phyloP scores from a whole-genome alignment of 2,113 vertebrate genomes.

The Tachycineta bicolor region DNA sequence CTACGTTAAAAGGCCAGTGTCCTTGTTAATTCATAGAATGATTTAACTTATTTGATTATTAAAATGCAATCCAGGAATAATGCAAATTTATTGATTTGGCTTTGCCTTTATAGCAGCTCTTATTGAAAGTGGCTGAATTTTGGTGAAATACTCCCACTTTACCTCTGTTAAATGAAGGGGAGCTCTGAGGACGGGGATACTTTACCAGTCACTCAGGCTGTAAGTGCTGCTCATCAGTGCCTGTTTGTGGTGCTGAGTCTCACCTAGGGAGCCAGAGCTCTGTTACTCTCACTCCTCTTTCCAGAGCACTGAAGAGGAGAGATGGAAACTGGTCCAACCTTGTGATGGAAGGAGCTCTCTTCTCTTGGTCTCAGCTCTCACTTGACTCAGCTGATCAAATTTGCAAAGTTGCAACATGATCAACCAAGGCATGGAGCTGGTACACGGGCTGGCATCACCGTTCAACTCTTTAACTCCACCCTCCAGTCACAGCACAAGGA shows the following conservation, averaged over 20 bases:
- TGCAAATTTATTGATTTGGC: not conserved
- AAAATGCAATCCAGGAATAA: not conserved
- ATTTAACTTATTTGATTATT: not conserved
- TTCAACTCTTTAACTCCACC: not conserved
- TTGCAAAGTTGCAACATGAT: not conserved
- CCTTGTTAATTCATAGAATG: not conserved
- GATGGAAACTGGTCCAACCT: not conserved
- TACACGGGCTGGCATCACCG: accelerated
- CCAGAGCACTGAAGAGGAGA: not conserved
- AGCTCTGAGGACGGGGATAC: not conserved
- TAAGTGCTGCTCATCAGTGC: not conserved
- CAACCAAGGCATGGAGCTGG: not conserved
- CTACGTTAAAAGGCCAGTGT: not conserved
- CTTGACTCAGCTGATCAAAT: not conserved
- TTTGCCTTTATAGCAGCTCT: not conserved
- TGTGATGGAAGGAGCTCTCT: not conserved
- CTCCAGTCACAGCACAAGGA: not conserved
- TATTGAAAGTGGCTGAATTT: not conserved
- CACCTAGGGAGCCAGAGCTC: not conserved
- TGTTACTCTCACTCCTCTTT: not conserved
- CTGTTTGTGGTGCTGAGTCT: not conserved
- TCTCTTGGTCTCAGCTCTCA: not conserved
- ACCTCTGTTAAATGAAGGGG: not conserved
- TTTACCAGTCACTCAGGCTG: not conserved
- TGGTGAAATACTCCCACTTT: not conserved